A percentile compares a stretch with the other conserved stretches of the same genome.
phyloP scores from a whole-genome alignment of 2,113 vertebrate genomes.

The Lutjanus erythropterus region DNA sequence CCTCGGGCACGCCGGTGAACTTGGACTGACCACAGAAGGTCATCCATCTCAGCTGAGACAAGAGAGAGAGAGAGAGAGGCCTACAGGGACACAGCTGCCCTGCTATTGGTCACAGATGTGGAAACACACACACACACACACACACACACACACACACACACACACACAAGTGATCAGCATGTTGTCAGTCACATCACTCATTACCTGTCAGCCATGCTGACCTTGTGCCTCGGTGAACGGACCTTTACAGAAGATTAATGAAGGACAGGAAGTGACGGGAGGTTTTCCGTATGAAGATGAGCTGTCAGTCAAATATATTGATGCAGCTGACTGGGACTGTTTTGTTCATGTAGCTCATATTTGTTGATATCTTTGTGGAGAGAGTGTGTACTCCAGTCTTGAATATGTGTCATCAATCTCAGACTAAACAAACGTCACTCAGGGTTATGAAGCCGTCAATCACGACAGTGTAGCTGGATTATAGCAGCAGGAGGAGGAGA shows the following conservation, averaged over 20 bases:
- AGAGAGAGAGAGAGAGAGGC: conserved; percentile 7
- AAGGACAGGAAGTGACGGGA: conserved; percentile 27
- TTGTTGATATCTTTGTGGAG: background rate
- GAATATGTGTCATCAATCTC: conserved; percentile 24
- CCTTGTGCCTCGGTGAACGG: background rate
- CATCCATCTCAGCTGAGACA: conserved; percentile 10
- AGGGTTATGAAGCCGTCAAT: conserved; percentile 39
- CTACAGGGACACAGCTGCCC: background rate
- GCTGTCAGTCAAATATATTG: conserved; percentile 1
- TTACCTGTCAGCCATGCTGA: conserved; percentile 43
- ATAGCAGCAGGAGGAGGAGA: background rate
- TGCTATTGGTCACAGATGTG: conserved; percentile 7
- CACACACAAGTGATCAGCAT: background rate
- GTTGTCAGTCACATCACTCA: conserved; percentile 20
- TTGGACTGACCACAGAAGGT: background rate
- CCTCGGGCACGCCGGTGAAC: background rate
- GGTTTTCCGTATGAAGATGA: conserved; percentile 16
- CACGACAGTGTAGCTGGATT: conserved; percentile 6
- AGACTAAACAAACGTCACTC: conserved; percentile 33
- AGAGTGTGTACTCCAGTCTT: background rate
- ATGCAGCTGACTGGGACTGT: background rate
- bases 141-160: conserved; percentile 24
- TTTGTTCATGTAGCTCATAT: background rate
- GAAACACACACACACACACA: conserved; percentile 31
- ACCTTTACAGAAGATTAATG: conserved; percentile 7